phyloP scores from a whole-genome alignment of 1,140 invertebrate genomes.

The Melipona quadrifasciata region DNA sequence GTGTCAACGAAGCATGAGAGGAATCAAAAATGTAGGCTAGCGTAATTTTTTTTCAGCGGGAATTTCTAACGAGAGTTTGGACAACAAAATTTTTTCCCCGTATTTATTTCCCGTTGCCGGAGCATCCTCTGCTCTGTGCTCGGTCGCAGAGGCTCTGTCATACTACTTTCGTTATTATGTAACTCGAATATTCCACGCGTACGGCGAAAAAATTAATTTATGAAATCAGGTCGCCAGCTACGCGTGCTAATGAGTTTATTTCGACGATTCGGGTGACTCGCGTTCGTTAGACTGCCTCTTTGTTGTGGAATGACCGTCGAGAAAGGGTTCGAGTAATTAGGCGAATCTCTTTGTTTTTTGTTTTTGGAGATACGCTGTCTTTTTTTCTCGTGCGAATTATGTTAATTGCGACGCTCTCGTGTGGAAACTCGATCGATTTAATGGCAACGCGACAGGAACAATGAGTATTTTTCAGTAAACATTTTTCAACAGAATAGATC shows the following conservation, averaged over 20 bases:
- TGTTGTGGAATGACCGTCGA: neutral
- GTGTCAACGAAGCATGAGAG: neutral
- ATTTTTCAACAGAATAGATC: neutral
- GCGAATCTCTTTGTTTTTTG: neutral
- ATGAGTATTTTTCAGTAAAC: neutral
- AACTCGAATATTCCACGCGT: neutral
- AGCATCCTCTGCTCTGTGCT: neutral
- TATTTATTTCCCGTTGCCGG: neutral
- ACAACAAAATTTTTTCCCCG: neutral
- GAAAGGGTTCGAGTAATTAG: neutral
- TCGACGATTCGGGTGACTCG: neutral
- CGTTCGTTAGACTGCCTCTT: neutral
- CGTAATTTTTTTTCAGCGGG: neutral
- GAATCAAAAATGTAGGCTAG: neutral
- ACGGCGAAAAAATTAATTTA: neutral
- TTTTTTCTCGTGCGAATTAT: no score
- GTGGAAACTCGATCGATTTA: no score
- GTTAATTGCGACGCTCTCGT: no score
- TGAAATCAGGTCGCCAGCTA: neutral
- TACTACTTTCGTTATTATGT: neutral
- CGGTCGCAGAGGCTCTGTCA: neutral
- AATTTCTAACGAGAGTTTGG: neutral
- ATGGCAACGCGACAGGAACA: neutral
- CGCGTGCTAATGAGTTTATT: neutral
- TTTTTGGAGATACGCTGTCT: neutral